These are phyloP conservation scores for Leptinotarsa defecta DNA, from an alignment of 1,140 invertebrate genomes.

Conservation along the genomic window DNA sequence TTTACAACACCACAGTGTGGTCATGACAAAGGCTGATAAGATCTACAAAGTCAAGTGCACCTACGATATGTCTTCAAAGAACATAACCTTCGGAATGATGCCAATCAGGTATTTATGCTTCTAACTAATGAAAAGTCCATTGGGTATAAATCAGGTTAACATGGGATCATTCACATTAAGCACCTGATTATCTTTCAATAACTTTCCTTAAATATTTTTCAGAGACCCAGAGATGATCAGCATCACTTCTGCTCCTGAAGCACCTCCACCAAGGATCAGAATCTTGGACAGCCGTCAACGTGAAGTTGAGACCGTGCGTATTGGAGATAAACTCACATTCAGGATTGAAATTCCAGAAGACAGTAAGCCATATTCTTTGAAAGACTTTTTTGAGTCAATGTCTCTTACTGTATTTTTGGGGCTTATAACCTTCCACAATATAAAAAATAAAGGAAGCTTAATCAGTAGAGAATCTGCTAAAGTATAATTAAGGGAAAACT, in stretches of 20 bases:
- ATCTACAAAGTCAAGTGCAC: conserved; percentile 97
- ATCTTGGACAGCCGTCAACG: conserved; percentile 82
- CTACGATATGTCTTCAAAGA: conserved; percentile 95
- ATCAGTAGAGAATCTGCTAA: too few relatives aligned
- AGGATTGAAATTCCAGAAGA: conserved; percentile 95
- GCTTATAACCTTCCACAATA: too few relatives aligned
- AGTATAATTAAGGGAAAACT: too few relatives aligned
- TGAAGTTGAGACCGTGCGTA: conserved; percentile 92
- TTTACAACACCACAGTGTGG: conserved; percentile 92
- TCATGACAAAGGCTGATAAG: conserved; percentile 96
- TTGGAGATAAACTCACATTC: conserved; percentile 93
- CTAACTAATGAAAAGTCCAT: too few relatives aligned
- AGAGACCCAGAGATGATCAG: conserved; percentile 94
- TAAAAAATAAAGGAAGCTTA: too few relatives aligned
- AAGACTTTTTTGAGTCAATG: too few relatives aligned
- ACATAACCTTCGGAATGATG: conserved; percentile 97
- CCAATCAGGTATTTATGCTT: conserved; percentile 72
- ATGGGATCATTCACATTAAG: too few relatives aligned
- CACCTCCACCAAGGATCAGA: conserved; percentile 89
- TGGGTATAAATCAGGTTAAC: too few relatives aligned
- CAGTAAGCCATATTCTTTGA: conserved; percentile 66
- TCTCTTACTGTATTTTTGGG: too few relatives aligned
- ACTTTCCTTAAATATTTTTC: too few relatives aligned
- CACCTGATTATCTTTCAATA: too few relatives aligned
- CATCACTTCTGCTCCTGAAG: conserved; percentile 92